Conservation (phyloP, 2,113 vertebrate species). For the Oncorhynchus gorbuscha region DNA sequence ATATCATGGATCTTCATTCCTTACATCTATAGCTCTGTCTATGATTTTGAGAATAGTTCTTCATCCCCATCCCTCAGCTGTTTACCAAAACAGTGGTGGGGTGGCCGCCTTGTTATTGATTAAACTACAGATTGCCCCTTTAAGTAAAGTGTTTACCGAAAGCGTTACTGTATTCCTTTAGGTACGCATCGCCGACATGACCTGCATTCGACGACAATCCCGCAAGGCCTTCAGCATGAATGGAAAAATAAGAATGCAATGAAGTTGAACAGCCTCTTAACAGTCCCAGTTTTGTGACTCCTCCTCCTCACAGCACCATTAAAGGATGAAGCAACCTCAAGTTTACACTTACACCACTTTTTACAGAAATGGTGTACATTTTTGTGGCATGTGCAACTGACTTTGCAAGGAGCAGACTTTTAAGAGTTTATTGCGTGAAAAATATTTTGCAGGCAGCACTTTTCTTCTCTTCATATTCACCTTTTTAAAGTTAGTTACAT, state of each 20-base stretch:
- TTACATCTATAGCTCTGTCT: too few species aligned
- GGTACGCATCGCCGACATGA: background rate
- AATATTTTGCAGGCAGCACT: constrained; percentile 29
- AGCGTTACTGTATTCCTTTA: background rate
- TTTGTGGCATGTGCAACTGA: constrained; percentile 45
- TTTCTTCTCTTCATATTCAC: constrained; percentile 19
- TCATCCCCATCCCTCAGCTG: too few species aligned
- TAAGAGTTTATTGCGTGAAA: constrained; percentile 71
- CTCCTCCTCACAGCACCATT: background rate
- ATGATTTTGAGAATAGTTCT: too few species aligned
- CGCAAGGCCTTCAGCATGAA: background rate
- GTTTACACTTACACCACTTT: background rate
- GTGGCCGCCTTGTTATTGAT: too few species aligned
- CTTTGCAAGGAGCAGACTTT: constrained; percentile 37
- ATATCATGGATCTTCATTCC: too few species aligned
- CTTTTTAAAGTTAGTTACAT: background rate
- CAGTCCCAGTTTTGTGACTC: background rate
- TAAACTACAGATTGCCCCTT: background rate
- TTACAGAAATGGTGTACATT: background rate
- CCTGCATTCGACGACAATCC: background rate
- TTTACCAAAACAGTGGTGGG: too few species aligned
- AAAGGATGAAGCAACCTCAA: background rate
- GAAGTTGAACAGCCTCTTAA: background rate
- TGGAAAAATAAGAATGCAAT: background rate
- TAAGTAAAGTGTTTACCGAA: background rate